phyloP scores from a whole-genome alignment of 2,113 vertebrate species.

The Chrysochloris asiatica region DNA sequence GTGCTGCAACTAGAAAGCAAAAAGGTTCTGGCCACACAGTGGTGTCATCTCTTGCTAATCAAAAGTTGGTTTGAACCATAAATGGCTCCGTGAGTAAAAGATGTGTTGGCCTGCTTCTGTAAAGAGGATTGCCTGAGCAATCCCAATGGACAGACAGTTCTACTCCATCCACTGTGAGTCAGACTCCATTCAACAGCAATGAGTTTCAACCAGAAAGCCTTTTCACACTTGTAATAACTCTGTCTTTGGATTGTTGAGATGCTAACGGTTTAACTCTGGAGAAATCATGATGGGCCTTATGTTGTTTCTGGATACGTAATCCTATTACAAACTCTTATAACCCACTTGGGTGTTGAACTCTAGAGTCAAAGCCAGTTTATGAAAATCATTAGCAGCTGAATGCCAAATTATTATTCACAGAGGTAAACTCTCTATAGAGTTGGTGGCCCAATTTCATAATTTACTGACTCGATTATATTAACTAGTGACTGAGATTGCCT shows the following conservation, averaged over 20 bases:
- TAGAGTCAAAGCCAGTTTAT: constrained; percentile 57
- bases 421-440: constrained; percentile 57
- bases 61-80: background rate
- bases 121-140: background rate
- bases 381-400: constrained; percentile 62
- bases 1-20: background rate
- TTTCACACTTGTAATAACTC: background rate
- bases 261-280: background rate
- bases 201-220: background rate
- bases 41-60: background rate
- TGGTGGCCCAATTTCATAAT: constrained; percentile 57
- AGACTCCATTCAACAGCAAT: background rate
- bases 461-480: constrained; percentile 48
- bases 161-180: background rate
- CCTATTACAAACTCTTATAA: background rate
- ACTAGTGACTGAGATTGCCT: background rate
- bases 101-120: background rate
- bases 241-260: accelerated
- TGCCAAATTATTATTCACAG: constrained; percentile 47
- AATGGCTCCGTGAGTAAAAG: background rate
- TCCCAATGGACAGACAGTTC: background rate
- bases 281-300: background rate
- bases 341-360: constrained; percentile 29
- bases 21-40: background rate
- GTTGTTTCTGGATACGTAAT: background rate